Evolutionary conservation across 1,140 invertebrate genomes (phyloP), one percentile per base, ranked within the genome.

Genomic region (Drosophila nigromelanica): DNA sequence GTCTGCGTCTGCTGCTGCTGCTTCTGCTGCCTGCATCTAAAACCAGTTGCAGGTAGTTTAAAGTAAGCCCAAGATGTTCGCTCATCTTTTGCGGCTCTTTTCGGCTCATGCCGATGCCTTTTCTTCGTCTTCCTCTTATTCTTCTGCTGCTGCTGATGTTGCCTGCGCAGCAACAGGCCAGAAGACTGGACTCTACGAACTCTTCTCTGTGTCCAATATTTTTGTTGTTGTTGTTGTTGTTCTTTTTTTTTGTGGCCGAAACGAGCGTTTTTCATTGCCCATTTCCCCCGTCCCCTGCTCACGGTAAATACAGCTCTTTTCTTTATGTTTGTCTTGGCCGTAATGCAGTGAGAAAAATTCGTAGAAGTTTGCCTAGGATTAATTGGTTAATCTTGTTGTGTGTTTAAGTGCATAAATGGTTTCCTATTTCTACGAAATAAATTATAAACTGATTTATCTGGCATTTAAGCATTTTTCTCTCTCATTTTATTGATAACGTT

Each of bases 11-110:
- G 15, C 24, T 42, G 37, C 24, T 15, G 58, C 70, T 39, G 37
- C 24, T 21, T 52, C 63, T 39, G 61, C 68, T 79, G 81, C 72
- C 54, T 86, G 64, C 60, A 68, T 77, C 72, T 61, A 76, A 87
- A 89, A 89, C 83, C 83, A 89, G 83, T 89, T 89, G 83, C 83
- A 89, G 83, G 83, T 89, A 89, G 83, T 89, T 89, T 89, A 83
- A 89, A 89, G 76, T 89, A 83, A 89, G 80, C 69, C 83, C 83
- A 87, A 87, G 76, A 80, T 76, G 82, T 77, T 85, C 51, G 75
- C 68, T 86, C 74, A 72, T 86, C 77, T 85, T 86, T 80, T 78
- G 74, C 73, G 76, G 68, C 78, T 76, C 73, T 71, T 86, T 74
- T 79, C 73, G 78, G 80, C 76, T 55, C 52, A 59, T 63, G 48